Conservation (phyloP, 37 sponge, comb jelly and placozoan species). For the Crambe crambe region DNA sequence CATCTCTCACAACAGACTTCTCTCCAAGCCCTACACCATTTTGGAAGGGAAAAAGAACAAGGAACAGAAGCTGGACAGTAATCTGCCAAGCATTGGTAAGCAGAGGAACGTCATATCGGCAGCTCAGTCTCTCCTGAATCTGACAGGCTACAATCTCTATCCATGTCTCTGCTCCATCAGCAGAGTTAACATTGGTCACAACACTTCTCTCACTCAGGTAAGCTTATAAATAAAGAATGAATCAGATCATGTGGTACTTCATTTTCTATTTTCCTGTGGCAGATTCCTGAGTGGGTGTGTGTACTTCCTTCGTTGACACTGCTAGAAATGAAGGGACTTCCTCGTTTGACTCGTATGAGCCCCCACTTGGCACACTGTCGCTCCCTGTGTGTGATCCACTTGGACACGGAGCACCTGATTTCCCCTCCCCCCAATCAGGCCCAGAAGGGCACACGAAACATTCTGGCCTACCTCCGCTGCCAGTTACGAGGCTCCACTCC, state of each 20-base stretch:
- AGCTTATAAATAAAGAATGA: neutral
- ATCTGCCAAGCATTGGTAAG: conserved; percentile 8
- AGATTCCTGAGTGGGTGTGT: conserved; percentile 80
- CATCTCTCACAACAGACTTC: conserved; percentile 44
- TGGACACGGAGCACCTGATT: conserved; percentile 40
- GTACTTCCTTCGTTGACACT: conserved; percentile 65
- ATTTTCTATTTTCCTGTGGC: neutral
- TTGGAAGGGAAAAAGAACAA: conserved; percentile 21
- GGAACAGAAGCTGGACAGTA: conserved; percentile 2
- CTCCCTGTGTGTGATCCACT: conserved; percentile 30
- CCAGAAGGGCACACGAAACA: conserved; percentile 46
- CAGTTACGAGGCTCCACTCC: conserved; percentile 53
- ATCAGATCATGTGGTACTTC: neutral
- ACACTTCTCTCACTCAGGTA: conserved; percentile 42
- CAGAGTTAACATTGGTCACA: conserved; percentile 53
- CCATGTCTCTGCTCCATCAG: conserved; percentile 50
- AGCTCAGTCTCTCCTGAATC: conserved; percentile 7
- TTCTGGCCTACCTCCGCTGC: conserved; percentile 71
- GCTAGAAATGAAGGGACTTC: conserved; percentile 47
- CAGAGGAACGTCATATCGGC: conserved; percentile 6
- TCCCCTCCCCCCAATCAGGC: conserved; percentile 62
- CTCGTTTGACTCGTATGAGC: conserved; percentile 45
- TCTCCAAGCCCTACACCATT: conserved; percentile 15
- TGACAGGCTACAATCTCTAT: conserved; percentile 68
- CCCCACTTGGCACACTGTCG: conserved; percentile 60